Base-by-base conservation (phyloP, 2,797 vertebrate species). In the Oceanodroma leucorhoa region DNA sequence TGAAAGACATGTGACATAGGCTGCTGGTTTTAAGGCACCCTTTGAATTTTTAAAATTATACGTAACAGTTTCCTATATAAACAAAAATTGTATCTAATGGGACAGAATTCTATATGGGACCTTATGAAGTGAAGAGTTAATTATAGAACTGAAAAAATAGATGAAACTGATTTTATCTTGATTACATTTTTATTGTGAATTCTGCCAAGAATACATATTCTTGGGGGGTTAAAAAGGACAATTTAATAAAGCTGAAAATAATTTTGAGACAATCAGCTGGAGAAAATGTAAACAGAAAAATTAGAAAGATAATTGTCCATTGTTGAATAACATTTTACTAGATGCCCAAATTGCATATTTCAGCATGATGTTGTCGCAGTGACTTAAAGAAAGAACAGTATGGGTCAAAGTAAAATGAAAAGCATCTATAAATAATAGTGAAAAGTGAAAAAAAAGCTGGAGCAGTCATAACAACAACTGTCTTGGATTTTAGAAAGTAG, bases 241-340 rank as follows among this genome's bases (percentile, higher is more conserved):
- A 46, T 92, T 92, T 95, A 81, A 87, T 87, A 92, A 93, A 92
- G 58, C 66, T 95, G 90, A 96, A 95, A 87, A 95, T 81, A 87
- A 86, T 89, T 87, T 76, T 82, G 77, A 66, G 73, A 81, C 58
- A 86, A 90, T 69, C 61, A 92, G 5, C 62, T 72, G 51, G 30
- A 65, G 51, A 45, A 94, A 84, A 93, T 79, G n/a, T 87, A 92
- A 95, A 95, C 86, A 90, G 76, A 88, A 87, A 85, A 66, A 87
- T 87, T 51, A 91, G 71, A 70, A 83, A 65, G 43, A 87, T 91
- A 82, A 90, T 88, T 91, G 72, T 81, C 38, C 24, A 43, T 76
- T 83, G 61, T 50, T 95, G 70, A 92, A 55, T 62, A 73, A 51
- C 43, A 46, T 77, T 94, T 93, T 89, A 72, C 55, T 90, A 87